Evolutionary conservation across 2,888 invertebrate genomes (phyloP).

Genomic region (Thecocarcelia acutangulata): DNA sequence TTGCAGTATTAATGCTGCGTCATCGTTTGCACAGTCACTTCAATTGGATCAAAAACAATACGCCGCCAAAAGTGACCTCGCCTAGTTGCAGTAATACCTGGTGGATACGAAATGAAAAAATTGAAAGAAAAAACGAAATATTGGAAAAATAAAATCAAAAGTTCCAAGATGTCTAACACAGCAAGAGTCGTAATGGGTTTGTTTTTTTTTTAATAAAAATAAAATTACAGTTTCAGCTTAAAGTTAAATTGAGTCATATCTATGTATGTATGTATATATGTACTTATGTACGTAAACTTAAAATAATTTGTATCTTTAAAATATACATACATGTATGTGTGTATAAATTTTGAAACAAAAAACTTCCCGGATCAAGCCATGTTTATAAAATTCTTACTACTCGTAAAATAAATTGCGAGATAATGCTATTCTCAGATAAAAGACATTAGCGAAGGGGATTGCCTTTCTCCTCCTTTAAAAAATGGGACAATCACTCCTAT

Average conservation of each 20-base stretch:
- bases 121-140: constrained; percentile 8
- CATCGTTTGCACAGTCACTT: constrained; percentile 70
- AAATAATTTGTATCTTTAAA: too few species aligned
- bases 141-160: constrained; percentile 64
- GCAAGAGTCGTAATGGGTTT: constrained; percentile 54
- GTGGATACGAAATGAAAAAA: constrained; percentile 59
- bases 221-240: constrained; percentile 27
- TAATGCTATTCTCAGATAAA: too few species aligned
- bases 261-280: too few species aligned
- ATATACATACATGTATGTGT: too few species aligned
- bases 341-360: too few species aligned
- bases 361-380: too few species aligned
- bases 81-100: constrained; percentile 65
- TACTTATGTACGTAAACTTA: too few species aligned
- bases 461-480: too few species aligned
- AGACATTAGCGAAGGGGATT: too few species aligned
- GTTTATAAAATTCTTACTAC: too few species aligned
- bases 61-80: constrained; percentile 66
- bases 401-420: too few species aligned
- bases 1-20: constrained; percentile 59
- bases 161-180: constrained; percentile 69
- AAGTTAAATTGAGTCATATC: constrained; percentile 45
- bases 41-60: constrained; percentile 69
- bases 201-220: constrained; percentile 24
- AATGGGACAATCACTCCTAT: too few species aligned